Conservation (phyloP, 2,797 vertebrate species). For the Steatocranus sp. region DNA sequence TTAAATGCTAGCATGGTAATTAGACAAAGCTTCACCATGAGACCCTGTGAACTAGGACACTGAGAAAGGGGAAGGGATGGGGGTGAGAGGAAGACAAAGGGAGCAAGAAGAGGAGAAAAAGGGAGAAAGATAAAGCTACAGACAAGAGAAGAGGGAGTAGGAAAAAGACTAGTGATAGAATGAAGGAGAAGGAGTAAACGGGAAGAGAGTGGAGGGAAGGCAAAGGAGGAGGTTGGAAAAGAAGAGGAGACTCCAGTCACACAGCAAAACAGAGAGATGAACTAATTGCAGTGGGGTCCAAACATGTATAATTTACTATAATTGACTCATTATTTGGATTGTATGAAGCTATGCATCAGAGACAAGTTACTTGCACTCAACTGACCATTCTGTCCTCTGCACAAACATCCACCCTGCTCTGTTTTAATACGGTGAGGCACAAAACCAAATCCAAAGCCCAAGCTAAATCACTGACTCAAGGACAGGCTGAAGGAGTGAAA, state of each 20-base stretch:
- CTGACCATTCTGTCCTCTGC: conserved; percentile 28
- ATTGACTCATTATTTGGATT: conserved; percentile 66
- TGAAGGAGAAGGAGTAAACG: neutral
- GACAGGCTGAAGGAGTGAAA: neutral
- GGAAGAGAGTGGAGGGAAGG: neutral
- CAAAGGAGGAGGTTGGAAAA: conserved; percentile 3
- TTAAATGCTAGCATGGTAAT: conserved; percentile 70
- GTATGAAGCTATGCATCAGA: conserved; percentile 66
- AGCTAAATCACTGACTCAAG: neutral
- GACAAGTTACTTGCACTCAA: conserved; percentile 52
- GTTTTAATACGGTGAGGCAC: conserved; percentile 38
- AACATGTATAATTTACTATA: conserved; percentile 69
- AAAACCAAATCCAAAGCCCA: neutral
- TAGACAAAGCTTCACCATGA: conserved; percentile 72
- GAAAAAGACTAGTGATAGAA: neutral
- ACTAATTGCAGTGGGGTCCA: conserved; percentile 49
- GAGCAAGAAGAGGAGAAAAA: neutral
- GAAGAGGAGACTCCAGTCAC: neutral
- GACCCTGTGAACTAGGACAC: conserved; percentile 70
- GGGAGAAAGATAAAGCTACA: neutral
- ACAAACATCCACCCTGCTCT: conserved; percentile 11
- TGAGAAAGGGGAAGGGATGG: neutral
- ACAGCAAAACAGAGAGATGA: conserved; percentile 44
- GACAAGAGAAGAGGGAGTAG: neutral
- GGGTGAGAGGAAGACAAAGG: conserved; percentile 19